Evolutionary conservation across 1,140 invertebrate species (phyloP), one percentile per base, ranked within the genome.

Genomic region (Aphelinus atriplicis): DNA sequence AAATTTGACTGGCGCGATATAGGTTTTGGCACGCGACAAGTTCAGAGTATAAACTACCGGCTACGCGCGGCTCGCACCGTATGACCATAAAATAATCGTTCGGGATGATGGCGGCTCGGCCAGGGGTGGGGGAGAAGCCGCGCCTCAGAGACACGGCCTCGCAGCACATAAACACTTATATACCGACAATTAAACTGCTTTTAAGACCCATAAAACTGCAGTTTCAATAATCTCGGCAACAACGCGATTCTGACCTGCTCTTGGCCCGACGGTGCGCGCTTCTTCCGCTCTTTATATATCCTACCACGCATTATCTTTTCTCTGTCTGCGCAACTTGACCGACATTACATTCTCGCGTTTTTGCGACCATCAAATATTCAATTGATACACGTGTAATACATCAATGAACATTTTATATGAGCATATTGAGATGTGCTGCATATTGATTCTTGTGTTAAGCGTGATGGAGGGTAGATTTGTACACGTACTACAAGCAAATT

Each of bases 161-260:
- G 82, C 82, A 81, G 82, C 85, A 84, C 86, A 87, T 88, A 88
- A 88, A 88, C 86, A 88, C 87, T 88, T 87, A 88, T 88, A 88
- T 87, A 88, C 87, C 84, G 86, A 86, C 86, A 88, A 88, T 88
- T 88, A 88, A 88, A 87, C 86, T 86, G 86, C 85, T 86, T 88
- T 88, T 88, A 87, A 88, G 84, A 82, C 83, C 86, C 86, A 88
- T 88, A 88, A 88, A 88, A 88, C 83, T 88, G 87, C 86, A 88
- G 86, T 88, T 88, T 87, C 87, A 87, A 88, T 88, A 88, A 88
- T 88, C 86, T 87, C 85, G 83, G 86, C 86, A 86, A 88, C 87
- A 87, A 88, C 85, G 85, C 83, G 82, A 84, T 84, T 83, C 83
- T 84, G 84, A 87, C 86, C 84, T 85, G 86, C 78, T 83, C 81